Conservation (phyloP, 2,113 vertebrate species). For the Rhipidura dahli region DNA sequence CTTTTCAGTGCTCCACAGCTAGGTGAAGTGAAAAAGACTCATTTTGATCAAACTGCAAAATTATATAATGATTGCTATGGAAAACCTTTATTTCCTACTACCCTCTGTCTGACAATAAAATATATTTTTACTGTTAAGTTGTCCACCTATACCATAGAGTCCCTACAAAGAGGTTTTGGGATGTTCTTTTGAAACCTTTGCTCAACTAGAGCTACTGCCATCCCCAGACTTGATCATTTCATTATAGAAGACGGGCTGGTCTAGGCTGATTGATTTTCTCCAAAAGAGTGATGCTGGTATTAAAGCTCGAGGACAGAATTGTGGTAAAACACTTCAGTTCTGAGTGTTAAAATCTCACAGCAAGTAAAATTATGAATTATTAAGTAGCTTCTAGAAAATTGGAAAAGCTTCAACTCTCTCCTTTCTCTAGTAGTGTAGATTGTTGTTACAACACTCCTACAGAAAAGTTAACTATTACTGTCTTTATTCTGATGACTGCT, state of each 20-base stretch:
- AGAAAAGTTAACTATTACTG: background rate
- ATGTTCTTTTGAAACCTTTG: background rate
- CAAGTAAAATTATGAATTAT: background rate
- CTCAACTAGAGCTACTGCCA: background rate
- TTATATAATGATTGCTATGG: background rate
- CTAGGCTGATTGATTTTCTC: background rate
- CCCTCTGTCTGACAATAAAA: background rate
- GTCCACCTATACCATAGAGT: background rate
- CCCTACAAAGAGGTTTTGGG: background rate
- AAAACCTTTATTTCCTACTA: background rate
- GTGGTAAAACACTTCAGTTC: background rate
- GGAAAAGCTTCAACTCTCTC: background rate
- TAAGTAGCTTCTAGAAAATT: background rate
- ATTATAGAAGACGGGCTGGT: background rate
- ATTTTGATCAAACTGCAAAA: background rate
- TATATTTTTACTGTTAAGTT: background rate
- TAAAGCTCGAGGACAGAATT: background rate
- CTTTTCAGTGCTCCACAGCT: background rate
- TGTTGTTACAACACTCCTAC: background rate
- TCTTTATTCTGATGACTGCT: background rate
- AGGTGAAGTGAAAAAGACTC: background rate
- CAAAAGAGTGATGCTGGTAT: background rate
- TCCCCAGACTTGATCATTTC: background rate
- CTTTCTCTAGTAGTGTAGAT: background rate
- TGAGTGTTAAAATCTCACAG: background rate